These are phyloP conservation scores for Drosophila pachea DNA, from an alignment of 1,140 invertebrate species.

Conservation along the genomic window DNA sequence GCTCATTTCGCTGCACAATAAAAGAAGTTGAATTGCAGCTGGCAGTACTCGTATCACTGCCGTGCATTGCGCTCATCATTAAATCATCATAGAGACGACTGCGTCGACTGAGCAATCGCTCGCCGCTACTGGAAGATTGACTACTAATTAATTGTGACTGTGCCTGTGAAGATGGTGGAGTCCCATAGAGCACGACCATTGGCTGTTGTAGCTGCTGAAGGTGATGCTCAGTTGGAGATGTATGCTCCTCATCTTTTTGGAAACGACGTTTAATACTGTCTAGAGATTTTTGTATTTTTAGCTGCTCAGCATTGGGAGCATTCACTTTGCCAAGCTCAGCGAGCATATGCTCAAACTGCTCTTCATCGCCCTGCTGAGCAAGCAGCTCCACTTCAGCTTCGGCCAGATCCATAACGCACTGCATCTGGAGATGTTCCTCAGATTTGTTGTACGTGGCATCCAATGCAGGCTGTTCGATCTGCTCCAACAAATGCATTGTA, in stretches of 20 bases:
- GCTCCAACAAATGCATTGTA: constrained; percentile 61
- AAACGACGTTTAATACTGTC: constrained; percentile 74
- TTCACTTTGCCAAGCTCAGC: constrained; percentile 64
- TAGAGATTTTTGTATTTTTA: constrained; percentile 75
- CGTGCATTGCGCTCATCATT: constrained; percentile 64
- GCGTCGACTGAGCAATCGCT: constrained; percentile 68
- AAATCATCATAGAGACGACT: constrained; percentile 77
- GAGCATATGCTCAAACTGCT: constrained; percentile 76
- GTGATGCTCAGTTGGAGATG: background rate
- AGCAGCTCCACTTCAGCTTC: constrained; percentile 70
- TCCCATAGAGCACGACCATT: constrained; percentile 15
- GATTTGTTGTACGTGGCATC: constrained; percentile 51
- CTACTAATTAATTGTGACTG: constrained; percentile 36
- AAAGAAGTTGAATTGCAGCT: constrained; percentile 68
- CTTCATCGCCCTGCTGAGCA: constrained; percentile 68
- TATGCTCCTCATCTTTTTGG: constrained; percentile 42
- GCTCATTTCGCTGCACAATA: constrained; percentile 59
- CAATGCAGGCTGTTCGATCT: constrained; percentile 66
- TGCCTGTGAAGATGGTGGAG: constrained; percentile 25
- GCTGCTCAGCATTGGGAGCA: constrained; percentile 56
- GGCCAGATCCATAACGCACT: constrained; percentile 69
- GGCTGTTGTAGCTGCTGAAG: constrained; percentile 15
- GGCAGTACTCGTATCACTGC: constrained; percentile 41
- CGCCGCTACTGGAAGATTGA: constrained; percentile 37
- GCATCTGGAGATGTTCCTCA: constrained; percentile 62